phyloP scores from a whole-genome alignment of 2,797 vertebrate species.

The Tympanoctomys barrerae region DNA sequence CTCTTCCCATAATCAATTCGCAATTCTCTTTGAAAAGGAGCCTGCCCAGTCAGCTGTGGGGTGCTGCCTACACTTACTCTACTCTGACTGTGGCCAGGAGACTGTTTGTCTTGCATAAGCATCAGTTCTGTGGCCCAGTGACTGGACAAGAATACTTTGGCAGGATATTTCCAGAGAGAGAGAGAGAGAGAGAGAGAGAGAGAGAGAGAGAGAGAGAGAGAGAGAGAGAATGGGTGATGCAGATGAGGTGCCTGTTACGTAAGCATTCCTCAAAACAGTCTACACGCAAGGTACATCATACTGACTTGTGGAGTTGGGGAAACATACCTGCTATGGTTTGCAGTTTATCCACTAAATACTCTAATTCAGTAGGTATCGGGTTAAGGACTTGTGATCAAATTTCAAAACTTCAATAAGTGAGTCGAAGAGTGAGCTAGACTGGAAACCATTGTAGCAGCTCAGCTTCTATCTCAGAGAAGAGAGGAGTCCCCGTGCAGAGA shows the following conservation, averaged over 20 bases:
- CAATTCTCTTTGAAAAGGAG: background rate
- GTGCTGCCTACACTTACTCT: background rate
- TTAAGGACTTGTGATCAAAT: background rate
- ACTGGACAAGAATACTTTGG: rapidly evolving
- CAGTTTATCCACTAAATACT: background rate
- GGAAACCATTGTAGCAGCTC: background rate
- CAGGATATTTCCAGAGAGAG: background rate
- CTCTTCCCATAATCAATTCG: background rate
- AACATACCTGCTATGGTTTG: background rate
- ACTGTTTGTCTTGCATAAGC: background rate
- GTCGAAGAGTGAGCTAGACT: background rate
- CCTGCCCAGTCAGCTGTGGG: background rate
- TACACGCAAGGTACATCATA: background rate
- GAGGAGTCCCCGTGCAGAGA: background rate
- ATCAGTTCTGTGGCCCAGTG: background rate
- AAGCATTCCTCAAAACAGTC: background rate
- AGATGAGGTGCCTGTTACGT: background rate
- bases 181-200: background rate
- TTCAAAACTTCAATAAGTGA: background rate
- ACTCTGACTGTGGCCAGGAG: background rate
- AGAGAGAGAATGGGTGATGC: background rate
- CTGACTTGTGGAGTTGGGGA: background rate
- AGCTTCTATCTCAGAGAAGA: constrained; percentile 16
- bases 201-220: no score
- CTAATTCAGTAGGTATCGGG: background rate